phyloP scores from a whole-genome alignment of 2,113 vertebrate species.

The Ptyas mucosa region DNA sequence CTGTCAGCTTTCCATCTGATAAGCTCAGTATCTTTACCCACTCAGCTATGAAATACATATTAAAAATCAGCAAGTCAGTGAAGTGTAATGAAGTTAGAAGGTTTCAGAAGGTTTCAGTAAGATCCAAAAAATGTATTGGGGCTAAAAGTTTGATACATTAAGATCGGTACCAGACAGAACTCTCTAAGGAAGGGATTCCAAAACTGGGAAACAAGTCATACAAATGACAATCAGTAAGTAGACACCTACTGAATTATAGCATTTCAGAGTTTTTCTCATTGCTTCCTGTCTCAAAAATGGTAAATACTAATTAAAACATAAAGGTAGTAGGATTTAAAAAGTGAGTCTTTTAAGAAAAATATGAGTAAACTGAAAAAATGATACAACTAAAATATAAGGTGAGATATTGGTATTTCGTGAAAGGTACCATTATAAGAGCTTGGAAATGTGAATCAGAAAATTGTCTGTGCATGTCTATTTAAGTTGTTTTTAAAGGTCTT shows the following conservation, averaged over 20 bases:
- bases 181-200: not conserved
- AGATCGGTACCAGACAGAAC: not conserved
- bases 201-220: not conserved
- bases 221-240: not conserved
- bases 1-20: not conserved
- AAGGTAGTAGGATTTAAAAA: not conserved
- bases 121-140: not conserved
- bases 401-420: not conserved
- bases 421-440: not conserved
- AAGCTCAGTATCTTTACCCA: not conserved
- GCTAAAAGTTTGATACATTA: not conserved
- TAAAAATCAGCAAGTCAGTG: not conserved
- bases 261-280: not conserved
- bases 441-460: not conserved
- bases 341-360: not conserved
- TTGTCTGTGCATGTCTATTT: not conserved
- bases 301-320: not conserved
- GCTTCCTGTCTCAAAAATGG: not conserved
- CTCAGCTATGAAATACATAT: not conserved
- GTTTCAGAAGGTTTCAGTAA: not conserved
- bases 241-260: not conserved
- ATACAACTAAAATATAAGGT: not conserved
- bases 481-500: not conserved
- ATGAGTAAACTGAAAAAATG: not conserved
- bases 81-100: not conserved